phyloP scores from a whole-genome alignment of 1,140 invertebrate species.

The Drosophila bocki region DNA sequence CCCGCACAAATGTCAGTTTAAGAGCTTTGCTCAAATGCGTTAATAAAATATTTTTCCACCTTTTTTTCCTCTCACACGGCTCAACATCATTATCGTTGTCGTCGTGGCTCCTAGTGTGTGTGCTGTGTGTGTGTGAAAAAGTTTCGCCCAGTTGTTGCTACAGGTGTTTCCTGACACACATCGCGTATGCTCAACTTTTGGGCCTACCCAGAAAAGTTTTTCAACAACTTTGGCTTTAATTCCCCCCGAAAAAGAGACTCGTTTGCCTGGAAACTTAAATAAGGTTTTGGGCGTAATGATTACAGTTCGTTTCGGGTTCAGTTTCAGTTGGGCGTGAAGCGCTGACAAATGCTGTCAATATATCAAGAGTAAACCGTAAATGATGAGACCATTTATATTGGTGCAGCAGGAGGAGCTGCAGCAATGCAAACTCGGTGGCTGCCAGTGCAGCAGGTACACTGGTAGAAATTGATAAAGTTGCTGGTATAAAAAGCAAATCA shows the following conservation, averaged over 20 bases:
- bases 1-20: slow-evolving; percentile 56
- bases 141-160: slow-evolving; percentile 28
- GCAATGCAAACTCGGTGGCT: slow-evolving; percentile 12
- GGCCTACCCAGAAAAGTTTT: slow-evolving; percentile 52
- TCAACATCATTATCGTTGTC: slow-evolving; percentile 56
- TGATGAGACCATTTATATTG: slow-evolving; percentile 76
- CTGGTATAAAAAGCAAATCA: too few relatives aligned
- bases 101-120: background rate
- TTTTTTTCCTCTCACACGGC: background rate
- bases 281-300: slow-evolving; percentile 6
- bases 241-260: background rate
- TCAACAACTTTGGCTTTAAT: slow-evolving; percentile 44
- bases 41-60: slow-evolving; percentile 60
- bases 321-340: slow-evolving; percentile 37
- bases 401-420: slow-evolving; percentile 34
- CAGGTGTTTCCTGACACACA: slow-evolving; percentile 57
- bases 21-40: slow-evolving; percentile 66
- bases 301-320: slow-evolving; percentile 26
- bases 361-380: slow-evolving; percentile 69
- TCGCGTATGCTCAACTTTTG: slow-evolving; percentile 49
- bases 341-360: slow-evolving; percentile 79
- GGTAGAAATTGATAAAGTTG: background rate
- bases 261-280: slow-evolving; percentile 4
- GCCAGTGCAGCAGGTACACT: slow-evolving; percentile 17
- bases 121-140: slow-evolving; percentile 16